Percentiles rank a stretch among this genome's conserved stretches.
Evolutionary conservation across 2,797 vertebrate genomes (phyloP).

Genomic region (Poliocrania exsul): DNA sequence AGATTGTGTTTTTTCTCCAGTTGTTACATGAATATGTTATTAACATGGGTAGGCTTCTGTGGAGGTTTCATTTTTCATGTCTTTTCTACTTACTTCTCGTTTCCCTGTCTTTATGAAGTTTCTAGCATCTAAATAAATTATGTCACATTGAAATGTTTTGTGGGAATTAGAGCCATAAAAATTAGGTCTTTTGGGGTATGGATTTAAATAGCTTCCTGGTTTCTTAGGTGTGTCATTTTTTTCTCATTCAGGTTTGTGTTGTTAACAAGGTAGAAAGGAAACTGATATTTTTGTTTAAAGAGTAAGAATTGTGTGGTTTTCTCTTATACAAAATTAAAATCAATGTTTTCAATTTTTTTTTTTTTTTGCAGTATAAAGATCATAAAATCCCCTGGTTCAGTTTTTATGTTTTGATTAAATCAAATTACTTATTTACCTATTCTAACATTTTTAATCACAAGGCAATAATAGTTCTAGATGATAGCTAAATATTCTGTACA

Average conservation of each 20-base stretch:
- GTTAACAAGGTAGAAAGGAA: background rate
- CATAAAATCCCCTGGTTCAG: background rate
- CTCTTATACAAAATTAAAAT: background rate
- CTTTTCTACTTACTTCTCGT: constrained; percentile 1
- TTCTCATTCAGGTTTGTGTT: background rate
- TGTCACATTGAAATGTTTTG: constrained; percentile 22
- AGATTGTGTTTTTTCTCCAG: constrained; percentile 18
- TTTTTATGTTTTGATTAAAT: background rate
- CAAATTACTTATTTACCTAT: background rate
- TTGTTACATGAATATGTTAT: constrained; percentile 48
- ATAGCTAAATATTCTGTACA: background rate
- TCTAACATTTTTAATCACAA: background rate
- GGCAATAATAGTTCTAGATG: background rate
- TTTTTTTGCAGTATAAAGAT: background rate
- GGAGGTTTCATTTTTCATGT: constrained; percentile 43
- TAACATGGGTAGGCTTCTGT: constrained; percentile 19
- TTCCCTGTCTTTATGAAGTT: constrained; percentile 5
- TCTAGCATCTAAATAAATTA: constrained; percentile 47
- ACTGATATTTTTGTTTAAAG: background rate
- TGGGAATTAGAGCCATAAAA: constrained; percentile 33
- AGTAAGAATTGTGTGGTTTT: background rate
- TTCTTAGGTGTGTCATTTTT: constrained; percentile 23
- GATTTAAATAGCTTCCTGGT: constrained; percentile 6
- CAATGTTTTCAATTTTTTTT: background rate
- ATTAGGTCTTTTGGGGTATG: background rate